Conservation (phyloP, 2,113 vertebrate species). For the Eublepharis macularius region DNA sequence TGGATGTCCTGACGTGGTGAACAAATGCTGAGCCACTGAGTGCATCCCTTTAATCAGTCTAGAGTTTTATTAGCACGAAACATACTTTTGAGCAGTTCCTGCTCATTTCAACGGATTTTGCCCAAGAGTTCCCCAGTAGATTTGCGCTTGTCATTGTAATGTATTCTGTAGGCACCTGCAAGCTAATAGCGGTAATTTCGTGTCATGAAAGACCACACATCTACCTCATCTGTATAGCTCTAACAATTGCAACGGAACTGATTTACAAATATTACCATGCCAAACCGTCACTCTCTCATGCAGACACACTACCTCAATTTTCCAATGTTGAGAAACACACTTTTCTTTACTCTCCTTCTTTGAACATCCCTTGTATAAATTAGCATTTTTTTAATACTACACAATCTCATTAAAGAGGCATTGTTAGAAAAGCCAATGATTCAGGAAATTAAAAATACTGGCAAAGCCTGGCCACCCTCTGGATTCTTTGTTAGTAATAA, state of each 20-base stretch:
- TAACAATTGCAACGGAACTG: not conserved
- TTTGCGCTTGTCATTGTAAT: not conserved
- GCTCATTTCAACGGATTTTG: not conserved
- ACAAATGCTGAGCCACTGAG: too few species aligned
- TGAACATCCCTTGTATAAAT: not conserved
- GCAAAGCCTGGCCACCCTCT: slow-evolving; percentile 9
- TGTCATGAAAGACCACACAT: not conserved
- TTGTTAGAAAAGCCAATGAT: not conserved
- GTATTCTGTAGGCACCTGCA: not conserved
- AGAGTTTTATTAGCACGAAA: not conserved
- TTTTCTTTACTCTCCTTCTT: not conserved
- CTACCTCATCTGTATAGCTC: not conserved
- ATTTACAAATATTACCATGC: not conserved
- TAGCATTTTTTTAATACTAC: not conserved
- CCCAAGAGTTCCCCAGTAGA: not conserved
- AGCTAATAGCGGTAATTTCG: not conserved
- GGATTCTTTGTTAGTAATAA: slow-evolving; percentile 18
- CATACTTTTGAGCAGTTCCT: not conserved
- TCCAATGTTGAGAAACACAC: not conserved
- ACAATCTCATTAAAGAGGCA: not conserved
- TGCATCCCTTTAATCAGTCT: too few species aligned
- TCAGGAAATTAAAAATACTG: slow-evolving; percentile 38
- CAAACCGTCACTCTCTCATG: not conserved
- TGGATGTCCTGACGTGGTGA: too few species aligned
- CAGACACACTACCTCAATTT: not conserved